Evolutionary conservation across 2,888 invertebrate genomes (phyloP).

Genomic region (Acanthosepion esculentum): DNA sequence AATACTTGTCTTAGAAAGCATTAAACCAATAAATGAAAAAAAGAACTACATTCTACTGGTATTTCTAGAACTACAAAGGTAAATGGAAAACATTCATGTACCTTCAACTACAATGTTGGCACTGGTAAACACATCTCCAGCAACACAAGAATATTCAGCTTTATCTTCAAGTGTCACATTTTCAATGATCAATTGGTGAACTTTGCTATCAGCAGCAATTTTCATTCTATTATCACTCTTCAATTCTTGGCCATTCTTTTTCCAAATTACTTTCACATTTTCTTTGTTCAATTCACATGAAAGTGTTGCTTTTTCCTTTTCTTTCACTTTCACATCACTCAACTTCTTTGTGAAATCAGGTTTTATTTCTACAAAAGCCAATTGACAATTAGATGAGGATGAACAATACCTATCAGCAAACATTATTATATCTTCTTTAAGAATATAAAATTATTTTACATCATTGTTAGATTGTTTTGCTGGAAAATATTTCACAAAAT

Average conservation of each 20-base stretch:
- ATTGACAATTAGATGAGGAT: no score
- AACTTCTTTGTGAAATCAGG: slow-evolving; percentile 64
- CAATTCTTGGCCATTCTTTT: slow-evolving; percentile 84
- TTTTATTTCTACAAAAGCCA: slow-evolving; percentile 58
- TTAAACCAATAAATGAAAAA: background rate
- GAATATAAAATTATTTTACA: no score
- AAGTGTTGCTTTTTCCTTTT: slow-evolving; percentile 81
- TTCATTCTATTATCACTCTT: slow-evolving; percentile 87
- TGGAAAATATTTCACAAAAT: no score
- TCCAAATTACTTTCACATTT: slow-evolving; percentile 93
- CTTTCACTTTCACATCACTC: slow-evolving; percentile 58
- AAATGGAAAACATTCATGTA: slow-evolving; percentile 49
- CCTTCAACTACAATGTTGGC: slow-evolving; percentile 70
- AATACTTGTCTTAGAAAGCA: background rate
- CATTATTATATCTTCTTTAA: no score
- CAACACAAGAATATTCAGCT: slow-evolving; percentile 66
- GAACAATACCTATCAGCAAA: no score
- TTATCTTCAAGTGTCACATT: slow-evolving; percentile 66
- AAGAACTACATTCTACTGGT: background rate
- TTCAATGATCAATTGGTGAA: slow-evolving; percentile 64
- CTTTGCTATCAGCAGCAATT: slow-evolving; percentile 84
- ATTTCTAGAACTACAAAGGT: background rate
- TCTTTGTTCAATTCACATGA: slow-evolving; percentile 96
- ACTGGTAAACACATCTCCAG: slow-evolving; percentile 66
- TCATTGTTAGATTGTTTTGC: no score